phyloP scores from a whole-genome alignment of 2,888 invertebrate species.

The Rutpela maculata region DNA sequence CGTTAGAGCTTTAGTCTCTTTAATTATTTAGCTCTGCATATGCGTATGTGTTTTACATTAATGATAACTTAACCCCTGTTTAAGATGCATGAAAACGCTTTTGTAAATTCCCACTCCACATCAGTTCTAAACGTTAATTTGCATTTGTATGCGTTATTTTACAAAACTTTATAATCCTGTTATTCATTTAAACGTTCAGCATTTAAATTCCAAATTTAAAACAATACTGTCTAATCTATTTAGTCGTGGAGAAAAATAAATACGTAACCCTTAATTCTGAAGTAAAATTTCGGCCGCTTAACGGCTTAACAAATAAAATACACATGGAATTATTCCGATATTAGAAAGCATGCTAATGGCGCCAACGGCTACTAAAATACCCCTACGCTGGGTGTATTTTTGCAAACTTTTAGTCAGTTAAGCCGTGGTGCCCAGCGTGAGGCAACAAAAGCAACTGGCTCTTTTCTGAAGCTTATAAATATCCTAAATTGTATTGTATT shows the following conservation, averaged over 20 bases:
- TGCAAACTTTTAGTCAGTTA: conserved; percentile 30
- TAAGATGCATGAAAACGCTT: conserved; percentile 6
- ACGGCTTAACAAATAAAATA: conserved; percentile 56
- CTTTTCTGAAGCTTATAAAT: not conserved
- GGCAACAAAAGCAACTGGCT: not conserved
- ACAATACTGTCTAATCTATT: conserved; percentile 59
- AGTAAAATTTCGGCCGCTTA: conserved; percentile 49
- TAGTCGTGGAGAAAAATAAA: conserved; percentile 60
- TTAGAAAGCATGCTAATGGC: conserved; percentile 58
- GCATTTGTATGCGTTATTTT: conserved; percentile 26
- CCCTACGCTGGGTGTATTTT: conserved; percentile 45
- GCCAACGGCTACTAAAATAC: conserved; percentile 44
- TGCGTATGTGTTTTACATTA: not conserved
- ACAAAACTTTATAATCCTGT: conserved; percentile 47
- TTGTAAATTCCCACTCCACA: not conserved
- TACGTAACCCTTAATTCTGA: conserved; percentile 54
- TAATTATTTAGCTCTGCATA: not conserved
- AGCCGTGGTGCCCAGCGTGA: conserved; percentile 13
- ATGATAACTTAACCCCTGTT: not conserved
- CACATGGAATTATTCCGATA: conserved; percentile 56
- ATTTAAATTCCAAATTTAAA: conserved; percentile 51
- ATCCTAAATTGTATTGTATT: not conserved
- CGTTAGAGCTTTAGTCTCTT: not conserved
- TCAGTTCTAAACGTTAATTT: not conserved
- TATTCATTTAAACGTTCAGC: conserved; percentile 43